A percentile compares a stretch with the other conserved stretches of the same genome.
Evolutionary conservation across 2,113 vertebrate genomes (phyloP).

Genomic region (Numenius arquata): DNA sequence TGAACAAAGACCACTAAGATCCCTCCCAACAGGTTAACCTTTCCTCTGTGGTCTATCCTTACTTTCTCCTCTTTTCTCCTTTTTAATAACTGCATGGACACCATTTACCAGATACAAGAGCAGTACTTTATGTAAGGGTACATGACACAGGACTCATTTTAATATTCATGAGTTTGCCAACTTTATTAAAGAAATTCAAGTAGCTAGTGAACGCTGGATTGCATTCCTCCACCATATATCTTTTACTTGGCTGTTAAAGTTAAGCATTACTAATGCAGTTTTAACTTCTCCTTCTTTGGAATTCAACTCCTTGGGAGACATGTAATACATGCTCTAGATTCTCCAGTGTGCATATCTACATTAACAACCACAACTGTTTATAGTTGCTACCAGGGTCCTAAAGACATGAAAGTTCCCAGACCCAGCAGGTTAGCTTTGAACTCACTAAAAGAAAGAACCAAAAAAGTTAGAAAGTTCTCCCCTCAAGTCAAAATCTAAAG

Average conservation of each 20-base stretch:
- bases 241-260: slow-evolving; percentile 57
- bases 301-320: slow-evolving; percentile 4
- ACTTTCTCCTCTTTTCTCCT: slow-evolving; percentile 32
- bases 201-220: slow-evolving; percentile 55
- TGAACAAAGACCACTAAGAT: not conserved
- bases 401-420: slow-evolving; percentile 25
- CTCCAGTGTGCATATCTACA: not conserved
- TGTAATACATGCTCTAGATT: slow-evolving; percentile 17
- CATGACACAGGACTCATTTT: slow-evolving; percentile 57
- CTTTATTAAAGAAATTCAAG: slow-evolving; percentile 64
- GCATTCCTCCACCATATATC: slow-evolving; percentile 25
- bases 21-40: not conserved
- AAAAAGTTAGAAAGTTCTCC: slow-evolving; percentile 10
- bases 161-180: slow-evolving; percentile 60
- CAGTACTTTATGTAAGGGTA: slow-evolving; percentile 31
- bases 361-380: slow-evolving; percentile 38
- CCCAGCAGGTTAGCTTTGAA: slow-evolving; percentile 8
- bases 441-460: not conserved
- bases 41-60: slow-evolving; percentile 12
- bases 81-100: slow-evolving; percentile 54
- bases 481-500: slow-evolving; percentile 34
- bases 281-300: slow-evolving; percentile 36
- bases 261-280: slow-evolving; percentile 22
- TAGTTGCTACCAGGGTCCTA: not conserved
- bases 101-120: slow-evolving; percentile 13